Base-by-base conservation (phyloP, 2,797 vertebrate species). In the Kryptopterus vitreolus region DNA sequence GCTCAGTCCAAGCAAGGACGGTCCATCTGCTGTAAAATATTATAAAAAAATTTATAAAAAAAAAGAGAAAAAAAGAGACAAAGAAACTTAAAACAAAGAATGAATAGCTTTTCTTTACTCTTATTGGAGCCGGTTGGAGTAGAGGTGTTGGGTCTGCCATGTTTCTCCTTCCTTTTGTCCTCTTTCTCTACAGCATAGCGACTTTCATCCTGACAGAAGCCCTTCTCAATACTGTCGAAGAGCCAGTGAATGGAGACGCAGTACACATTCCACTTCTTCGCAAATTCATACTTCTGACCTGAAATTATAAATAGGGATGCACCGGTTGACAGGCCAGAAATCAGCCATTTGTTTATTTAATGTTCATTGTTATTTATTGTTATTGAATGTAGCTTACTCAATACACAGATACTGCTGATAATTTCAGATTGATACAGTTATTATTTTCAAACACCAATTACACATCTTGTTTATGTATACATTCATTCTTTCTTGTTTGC, bases 221-320 rank as follows among this genome's bases (percentile, higher is more conserved):
- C 95, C 69, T 94, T 98, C 82, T 98, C 94, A 66, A 99, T 94
- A 89, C 97, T 98, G 90, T 98, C 96, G 90, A 96, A 97, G 86
- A 99, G 93, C 98, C 98, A 99, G 78, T 96, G 94, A 29, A 95
- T 84, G 38, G 97, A 94, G 81, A 99, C 94, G 72, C 98, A 99
- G 80, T 95, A 96, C 76, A 99, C 94, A 5, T 99, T 99, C 98
- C 98, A 99, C 87, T 95, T 98, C 82, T 86, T 94, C 4, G 97
- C 98, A 88, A 96, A 98, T 89, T 99, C 97, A 1, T 98, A 99
- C 89, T 99, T 99, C 89, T 96, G 97, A 89, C 98, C 98, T 99
- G 90, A 77, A 66, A 84, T 53, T 18, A n/a, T n/a, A n/a, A n/a
- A n/a, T n/a, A n/a, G n/a, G n/a, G n/a, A n/a, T n/a, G n/a, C n/a